These are phyloP conservation scores for Zaprionus ornatus DNA, from an alignment of 1,140 invertebrate genomes.

Conservation along the genomic window DNA sequence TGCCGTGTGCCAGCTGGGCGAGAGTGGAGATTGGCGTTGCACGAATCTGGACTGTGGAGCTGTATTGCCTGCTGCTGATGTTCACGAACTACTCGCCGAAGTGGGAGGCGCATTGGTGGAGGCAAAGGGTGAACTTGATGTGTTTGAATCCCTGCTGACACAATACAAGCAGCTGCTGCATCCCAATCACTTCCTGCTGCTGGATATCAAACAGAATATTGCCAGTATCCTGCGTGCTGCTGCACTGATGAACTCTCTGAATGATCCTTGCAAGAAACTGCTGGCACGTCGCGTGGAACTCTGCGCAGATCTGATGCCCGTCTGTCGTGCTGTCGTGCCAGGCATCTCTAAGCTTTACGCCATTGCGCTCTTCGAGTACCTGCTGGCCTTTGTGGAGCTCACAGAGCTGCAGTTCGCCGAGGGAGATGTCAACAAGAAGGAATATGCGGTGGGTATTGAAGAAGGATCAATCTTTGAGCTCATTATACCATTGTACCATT, in stretches of 20 bases:
- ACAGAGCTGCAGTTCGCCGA: constrained; percentile 81
- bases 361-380: constrained; percentile 90
- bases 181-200: constrained; percentile 87
- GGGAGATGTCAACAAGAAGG: constrained; percentile 59
- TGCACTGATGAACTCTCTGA: constrained; percentile 84
- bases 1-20: constrained; percentile 45
- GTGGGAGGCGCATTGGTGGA: constrained; percentile 76
- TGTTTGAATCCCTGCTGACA: constrained; percentile 86
- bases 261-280: constrained; percentile 70
- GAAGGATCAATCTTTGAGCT: background rate
- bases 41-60: constrained; percentile 33
- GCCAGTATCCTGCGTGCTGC: constrained; percentile 85
- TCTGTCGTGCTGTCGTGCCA: constrained; percentile 89
- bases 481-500: background rate
- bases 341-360: constrained; percentile 89
- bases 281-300: constrained; percentile 86
- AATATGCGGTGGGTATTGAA: constrained; percentile 40
- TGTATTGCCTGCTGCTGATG: constrained; percentile 34
- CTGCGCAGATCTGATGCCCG: constrained; percentile 87
- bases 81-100: constrained; percentile 74
- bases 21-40: constrained; percentile 64
- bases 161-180: constrained; percentile 86
- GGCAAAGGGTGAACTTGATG: constrained; percentile 75
- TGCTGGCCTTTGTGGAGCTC: constrained; percentile 87
- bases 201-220: constrained; percentile 88